These are phyloP conservation scores for Thalpophila matura DNA, from an alignment of 2,888 invertebrate genomes.

Conservation along the genomic window DNA sequence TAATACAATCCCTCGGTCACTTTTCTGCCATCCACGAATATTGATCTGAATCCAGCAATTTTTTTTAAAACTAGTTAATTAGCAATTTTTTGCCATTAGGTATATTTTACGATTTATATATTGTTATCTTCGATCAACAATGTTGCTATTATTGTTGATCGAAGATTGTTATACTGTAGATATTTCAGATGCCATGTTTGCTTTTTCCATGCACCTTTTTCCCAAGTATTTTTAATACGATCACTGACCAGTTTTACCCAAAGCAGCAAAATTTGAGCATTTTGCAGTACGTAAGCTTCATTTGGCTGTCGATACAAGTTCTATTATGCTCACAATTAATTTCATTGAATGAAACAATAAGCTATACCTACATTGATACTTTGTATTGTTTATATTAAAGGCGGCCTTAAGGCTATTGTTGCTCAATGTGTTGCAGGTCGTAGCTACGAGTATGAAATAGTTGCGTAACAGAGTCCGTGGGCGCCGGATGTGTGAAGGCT, in stretches of 20 bases:
- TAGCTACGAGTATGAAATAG: conserved; percentile 43
- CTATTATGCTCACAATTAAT: neutral
- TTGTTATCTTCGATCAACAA: too few species aligned
- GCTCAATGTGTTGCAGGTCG: conserved; percentile 42
- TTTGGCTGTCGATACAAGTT: too few species aligned
- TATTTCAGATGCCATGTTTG: neutral
- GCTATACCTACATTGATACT: neutral
- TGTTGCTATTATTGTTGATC: too few species aligned
- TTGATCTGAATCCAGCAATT: neutral
- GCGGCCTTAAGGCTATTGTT: conserved; percentile 39
- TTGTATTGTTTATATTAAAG: conserved; percentile 19
- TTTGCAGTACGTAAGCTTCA: neutral
- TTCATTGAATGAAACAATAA: neutral
- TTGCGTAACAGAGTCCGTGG: conserved; percentile 68
- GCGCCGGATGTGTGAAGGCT: conserved; percentile 75
- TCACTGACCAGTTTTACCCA: neutral
- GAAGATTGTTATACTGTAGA: too few species aligned
- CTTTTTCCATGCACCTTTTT: neutral
- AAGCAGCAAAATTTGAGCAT: neutral
- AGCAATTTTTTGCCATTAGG: too few species aligned
- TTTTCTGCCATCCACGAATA: neutral
- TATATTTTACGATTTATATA: too few species aligned
- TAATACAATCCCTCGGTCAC: neutral
- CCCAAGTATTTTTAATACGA: neutral
- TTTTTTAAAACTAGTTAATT: too few species aligned